phyloP scores from a whole-genome alignment of 35 echinoderm and acorn worm genomes.

The Acanthaster planci region DNA sequence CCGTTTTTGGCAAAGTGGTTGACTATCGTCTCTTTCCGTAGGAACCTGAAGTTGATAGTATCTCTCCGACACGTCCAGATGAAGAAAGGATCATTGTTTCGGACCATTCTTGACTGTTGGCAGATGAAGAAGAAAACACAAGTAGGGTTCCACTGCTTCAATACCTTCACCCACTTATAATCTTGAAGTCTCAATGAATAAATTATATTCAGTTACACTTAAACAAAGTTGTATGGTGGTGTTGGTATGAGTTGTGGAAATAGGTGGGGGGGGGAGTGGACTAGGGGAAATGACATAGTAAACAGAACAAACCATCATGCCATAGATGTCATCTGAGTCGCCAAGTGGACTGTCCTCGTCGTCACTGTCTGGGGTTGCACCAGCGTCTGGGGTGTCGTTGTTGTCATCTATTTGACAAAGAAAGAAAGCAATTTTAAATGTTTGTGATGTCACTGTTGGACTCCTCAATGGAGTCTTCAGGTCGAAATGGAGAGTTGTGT shows the following conservation, averaged over 20 bases:
- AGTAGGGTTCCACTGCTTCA: background rate
- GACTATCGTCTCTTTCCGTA: slow-evolving; percentile 86
- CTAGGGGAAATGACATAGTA: too few species aligned
- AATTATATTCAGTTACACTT: background rate
- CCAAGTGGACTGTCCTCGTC: slow-evolving; percentile 59
- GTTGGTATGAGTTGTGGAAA: too few species aligned
- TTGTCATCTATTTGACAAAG: slow-evolving; percentile 41
- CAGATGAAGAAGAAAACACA: slow-evolving; percentile 26
- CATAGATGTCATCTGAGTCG: slow-evolving; percentile 80
- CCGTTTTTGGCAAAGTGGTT: slow-evolving; percentile 96
- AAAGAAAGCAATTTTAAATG: slow-evolving; percentile 13
- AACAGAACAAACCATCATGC: slow-evolving; percentile 96
- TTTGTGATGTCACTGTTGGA: too few species aligned
- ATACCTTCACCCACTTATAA: background rate
- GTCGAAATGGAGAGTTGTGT: too few species aligned
- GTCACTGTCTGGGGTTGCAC: slow-evolving; percentile 79
- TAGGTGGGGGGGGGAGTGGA: too few species aligned
- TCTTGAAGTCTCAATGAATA: background rate
- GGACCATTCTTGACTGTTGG: slow-evolving; percentile 91
- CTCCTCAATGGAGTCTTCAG: too few species aligned
- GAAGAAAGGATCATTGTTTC: slow-evolving; percentile 79
- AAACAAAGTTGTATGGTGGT: too few species aligned
- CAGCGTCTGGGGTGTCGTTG: slow-evolving; percentile 37
- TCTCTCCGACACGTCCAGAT: slow-evolving; percentile 84
- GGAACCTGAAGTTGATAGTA: slow-evolving; percentile 83